Percentiles rank a stretch among this genome's conserved stretches.
phyloP scores from a whole-genome alignment of 2,797 vertebrate species.

The Lepilemur septentrionalis region DNA sequence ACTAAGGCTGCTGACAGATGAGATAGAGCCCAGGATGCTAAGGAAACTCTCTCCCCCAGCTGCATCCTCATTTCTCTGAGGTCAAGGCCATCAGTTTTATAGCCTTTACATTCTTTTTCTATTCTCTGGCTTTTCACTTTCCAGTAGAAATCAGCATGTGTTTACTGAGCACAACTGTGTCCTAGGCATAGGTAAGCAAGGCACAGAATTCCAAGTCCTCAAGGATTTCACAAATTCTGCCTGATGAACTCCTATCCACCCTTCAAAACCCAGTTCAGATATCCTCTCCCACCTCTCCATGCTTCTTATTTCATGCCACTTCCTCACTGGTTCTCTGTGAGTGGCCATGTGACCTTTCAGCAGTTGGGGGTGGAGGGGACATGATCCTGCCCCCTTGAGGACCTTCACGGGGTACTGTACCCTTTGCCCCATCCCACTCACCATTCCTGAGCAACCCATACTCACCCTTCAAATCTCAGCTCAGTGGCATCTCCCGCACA shows the following conservation, averaged over 20 bases:
- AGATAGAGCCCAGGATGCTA: neutral
- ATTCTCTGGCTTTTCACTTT: neutral
- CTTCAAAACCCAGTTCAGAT: conserved; percentile 22
- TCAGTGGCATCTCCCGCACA: neutral
- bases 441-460: too few species aligned
- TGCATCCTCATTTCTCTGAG: neutral
- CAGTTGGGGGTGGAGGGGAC: neutral
- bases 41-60: neutral
- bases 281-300: neutral
- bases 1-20: neutral
- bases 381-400: neutral
- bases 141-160: neutral
- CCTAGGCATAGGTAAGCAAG: neutral
- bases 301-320: neutral
- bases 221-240: neutral
- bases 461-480: neutral
- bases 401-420: neutral
- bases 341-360: neutral
- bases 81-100: neutral
- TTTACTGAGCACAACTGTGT: neutral
- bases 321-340: neutral
- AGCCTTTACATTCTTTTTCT: neutral
- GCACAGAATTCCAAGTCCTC: neutral
- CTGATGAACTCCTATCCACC: conserved; percentile 6
- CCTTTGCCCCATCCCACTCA: neutral